Conservation (phyloP, 2,113 vertebrate genomes). For the Lophotis ruficrista region DNA sequence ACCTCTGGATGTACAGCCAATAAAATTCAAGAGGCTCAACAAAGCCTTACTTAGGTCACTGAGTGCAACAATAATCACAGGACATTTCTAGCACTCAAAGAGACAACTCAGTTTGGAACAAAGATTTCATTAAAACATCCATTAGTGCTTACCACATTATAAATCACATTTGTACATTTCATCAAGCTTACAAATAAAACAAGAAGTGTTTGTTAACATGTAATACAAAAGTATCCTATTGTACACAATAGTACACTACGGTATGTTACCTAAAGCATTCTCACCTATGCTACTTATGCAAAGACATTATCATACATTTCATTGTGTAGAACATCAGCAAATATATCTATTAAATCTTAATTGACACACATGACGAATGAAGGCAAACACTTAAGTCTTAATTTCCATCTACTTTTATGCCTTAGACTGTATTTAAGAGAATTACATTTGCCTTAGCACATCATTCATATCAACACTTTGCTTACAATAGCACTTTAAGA, state of each 20-base stretch:
- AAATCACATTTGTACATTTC: not conserved
- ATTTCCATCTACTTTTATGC: conserved; percentile 20
- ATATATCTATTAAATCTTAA: not conserved
- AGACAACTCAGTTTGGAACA: not conserved
- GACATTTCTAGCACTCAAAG: conserved; percentile 10
- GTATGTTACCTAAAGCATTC: not conserved
- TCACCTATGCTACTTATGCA: not conserved
- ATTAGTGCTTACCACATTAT: conserved; percentile 21
- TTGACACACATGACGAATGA: not conserved
- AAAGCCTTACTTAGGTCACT: not conserved
- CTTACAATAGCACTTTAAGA: conserved; percentile 48
- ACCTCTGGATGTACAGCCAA: conserved; percentile 57
- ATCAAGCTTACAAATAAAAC: not conserved
- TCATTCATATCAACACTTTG: not conserved
- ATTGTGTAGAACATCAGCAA: not conserved
- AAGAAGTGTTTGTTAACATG: not conserved
- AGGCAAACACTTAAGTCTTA: not conserved
- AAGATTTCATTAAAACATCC: conserved; percentile 37
- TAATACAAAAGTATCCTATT: not conserved
- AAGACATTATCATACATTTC: not conserved
- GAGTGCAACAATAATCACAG: not conserved
- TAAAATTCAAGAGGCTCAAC: conserved; percentile 40
- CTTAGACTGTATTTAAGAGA: conserved; percentile 53
- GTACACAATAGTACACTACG: not conserved
- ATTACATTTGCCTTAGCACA: conserved; percentile 23